Evolutionary conservation across 2,797 vertebrate genomes (phyloP).

Genomic region (Chrysocyon brachyurus): DNA sequence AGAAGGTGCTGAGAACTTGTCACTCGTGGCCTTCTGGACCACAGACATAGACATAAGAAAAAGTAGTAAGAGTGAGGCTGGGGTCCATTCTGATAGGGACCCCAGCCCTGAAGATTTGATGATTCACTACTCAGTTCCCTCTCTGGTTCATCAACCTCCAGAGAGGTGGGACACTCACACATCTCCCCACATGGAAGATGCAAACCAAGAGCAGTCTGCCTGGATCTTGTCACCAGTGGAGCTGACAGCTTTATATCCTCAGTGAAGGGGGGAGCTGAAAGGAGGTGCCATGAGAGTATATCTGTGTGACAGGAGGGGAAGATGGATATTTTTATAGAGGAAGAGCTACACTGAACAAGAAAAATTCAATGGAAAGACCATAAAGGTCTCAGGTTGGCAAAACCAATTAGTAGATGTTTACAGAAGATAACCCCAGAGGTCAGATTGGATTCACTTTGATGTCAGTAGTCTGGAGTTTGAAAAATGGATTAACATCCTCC

Average conservation of each 20-base stretch:
- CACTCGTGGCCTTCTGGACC: background rate
- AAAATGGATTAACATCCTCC: conserved; percentile 74
- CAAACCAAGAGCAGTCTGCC: conserved; percentile 80
- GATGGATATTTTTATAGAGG: conserved; percentile 89
- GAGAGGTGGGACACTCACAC: conserved; percentile 74
- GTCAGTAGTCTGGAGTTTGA: conserved; percentile 76
- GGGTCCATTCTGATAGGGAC: background rate
- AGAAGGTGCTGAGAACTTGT: background rate
- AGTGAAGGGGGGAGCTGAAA: conserved; percentile 85
- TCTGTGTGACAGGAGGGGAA: conserved; percentile 89
- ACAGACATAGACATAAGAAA: background rate
- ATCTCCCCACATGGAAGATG: conserved; percentile 77
- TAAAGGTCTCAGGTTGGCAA: conserved; percentile 93
- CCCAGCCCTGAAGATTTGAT: background rate
- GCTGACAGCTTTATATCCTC: conserved; percentile 89
- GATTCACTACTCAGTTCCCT: background rate
- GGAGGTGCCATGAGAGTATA: conserved; percentile 86
- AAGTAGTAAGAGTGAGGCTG: background rate
- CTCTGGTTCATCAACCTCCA: conserved; percentile 48
- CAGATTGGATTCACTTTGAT: conserved; percentile 90
- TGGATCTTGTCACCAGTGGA: conserved; percentile 86
- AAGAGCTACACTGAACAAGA: conserved; percentile 88
- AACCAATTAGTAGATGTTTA: conserved; percentile 96
- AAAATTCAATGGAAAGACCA: conserved; percentile 90
- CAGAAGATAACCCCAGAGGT: conserved; percentile 91